Conservation (phyloP, 2,888 invertebrate genomes). For the Steromphala cineraria region DNA sequence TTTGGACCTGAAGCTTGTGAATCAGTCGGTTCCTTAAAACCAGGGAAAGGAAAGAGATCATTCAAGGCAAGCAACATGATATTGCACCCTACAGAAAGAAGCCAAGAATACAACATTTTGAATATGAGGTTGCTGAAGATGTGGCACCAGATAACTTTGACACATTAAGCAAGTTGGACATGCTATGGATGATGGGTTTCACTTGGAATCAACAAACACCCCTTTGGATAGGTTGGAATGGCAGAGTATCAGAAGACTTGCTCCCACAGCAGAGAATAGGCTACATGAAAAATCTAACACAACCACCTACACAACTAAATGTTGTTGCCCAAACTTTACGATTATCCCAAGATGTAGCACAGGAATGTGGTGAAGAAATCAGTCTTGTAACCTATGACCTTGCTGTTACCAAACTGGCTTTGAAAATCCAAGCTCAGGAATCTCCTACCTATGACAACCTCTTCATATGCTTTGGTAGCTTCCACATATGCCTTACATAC, state of each 20-base stretch:
- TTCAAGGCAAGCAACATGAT: not conserved
- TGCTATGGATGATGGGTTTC: not conserved
- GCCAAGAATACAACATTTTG: not conserved
- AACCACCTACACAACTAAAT: constrained; percentile 25
- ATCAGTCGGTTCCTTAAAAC: not conserved
- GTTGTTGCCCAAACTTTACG: constrained; percentile 27
- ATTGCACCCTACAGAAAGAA: constrained; percentile 16
- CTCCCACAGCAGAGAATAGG: not conserved
- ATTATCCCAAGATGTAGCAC: constrained; percentile 19
- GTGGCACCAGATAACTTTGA: not conserved
- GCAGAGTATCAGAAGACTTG: not conserved
- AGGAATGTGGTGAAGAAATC: not conserved
- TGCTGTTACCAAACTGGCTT: not conserved
- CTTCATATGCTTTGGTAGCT: not conserved
- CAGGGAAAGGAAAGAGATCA: not conserved
- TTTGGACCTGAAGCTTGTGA: not conserved
- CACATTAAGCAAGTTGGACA: not conserved
- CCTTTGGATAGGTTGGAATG: not conserved
- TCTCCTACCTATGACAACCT: not conserved
- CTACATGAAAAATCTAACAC: constrained; percentile 17
- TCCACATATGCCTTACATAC: not conserved
- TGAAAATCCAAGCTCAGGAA: not conserved
- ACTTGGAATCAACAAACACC: not conserved
- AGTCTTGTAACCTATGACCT: not conserved
- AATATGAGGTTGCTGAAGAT: not conserved